Conservation (phyloP, 2,888 invertebrate genomes). For the Laspeyria flexula region DNA sequence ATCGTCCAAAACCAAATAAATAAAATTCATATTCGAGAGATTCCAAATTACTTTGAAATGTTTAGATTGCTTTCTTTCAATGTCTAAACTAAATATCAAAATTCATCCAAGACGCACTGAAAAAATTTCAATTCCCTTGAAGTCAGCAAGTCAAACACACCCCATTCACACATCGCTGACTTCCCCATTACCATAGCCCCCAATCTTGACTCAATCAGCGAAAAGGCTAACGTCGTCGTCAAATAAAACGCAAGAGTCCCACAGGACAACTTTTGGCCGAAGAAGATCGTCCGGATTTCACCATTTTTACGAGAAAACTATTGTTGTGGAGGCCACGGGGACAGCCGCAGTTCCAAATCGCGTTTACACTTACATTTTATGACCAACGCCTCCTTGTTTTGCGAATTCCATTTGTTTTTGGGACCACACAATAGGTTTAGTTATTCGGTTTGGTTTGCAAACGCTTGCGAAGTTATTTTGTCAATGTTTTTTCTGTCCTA, state of each 20-base stretch:
- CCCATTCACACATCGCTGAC: conserved; percentile 19
- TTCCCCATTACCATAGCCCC: conserved; percentile 34
- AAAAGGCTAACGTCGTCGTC: conserved; percentile 33
- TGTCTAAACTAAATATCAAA: too few relatives aligned
- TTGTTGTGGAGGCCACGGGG: conserved; percentile 19
- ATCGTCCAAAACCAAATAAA: too few relatives aligned
- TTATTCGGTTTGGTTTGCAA: conserved; percentile 16
- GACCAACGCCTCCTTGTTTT: conserved; percentile 32
- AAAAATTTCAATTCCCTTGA: conserved; percentile 20
- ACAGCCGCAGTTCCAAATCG: conserved; percentile 5
- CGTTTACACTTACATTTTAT: conserved; percentile 31
- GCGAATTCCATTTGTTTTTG: conserved; percentile 36
- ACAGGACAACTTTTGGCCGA: conserved; percentile 24
- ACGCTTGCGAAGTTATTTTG: conserved; percentile 21
- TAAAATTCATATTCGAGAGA: too few relatives aligned
- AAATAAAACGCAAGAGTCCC: conserved; percentile 41
- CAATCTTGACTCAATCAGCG: conserved; percentile 46
- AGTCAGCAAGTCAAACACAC: conserved; percentile 10
- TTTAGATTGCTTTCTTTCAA: too few relatives aligned
- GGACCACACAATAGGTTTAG: conserved; percentile 16
- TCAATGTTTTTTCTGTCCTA: conserved; percentile 1
- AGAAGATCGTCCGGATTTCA: conserved; percentile 22
- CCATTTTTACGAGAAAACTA: conserved; percentile 43
- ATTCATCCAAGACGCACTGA: neutral
- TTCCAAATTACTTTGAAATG: too few relatives aligned